Percentiles rank a stretch among this genome's conserved stretches.
Conservation (phyloP, 1,140 invertebrate genomes). For the Varroa destructor region DNA sequence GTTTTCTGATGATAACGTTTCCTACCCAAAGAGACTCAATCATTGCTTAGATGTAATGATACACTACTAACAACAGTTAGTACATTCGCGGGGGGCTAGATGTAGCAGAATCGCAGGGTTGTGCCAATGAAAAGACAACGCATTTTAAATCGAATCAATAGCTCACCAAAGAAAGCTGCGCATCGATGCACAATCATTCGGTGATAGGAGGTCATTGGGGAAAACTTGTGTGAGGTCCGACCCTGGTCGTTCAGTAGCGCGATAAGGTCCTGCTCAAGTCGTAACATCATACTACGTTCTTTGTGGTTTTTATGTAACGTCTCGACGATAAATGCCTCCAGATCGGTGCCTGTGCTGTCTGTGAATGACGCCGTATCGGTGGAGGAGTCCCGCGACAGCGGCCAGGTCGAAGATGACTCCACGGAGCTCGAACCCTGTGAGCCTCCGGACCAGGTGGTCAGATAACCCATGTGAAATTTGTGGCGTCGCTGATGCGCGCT, state of each 20-base stretch:
- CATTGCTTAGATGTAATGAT: too few species aligned
- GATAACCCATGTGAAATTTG: constrained; percentile 25
- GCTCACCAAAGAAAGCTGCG: constrained; percentile 66
- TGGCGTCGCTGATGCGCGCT: constrained; percentile 26
- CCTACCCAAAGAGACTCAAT: too few species aligned
- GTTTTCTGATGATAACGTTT: too few species aligned
- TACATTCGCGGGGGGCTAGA: too few species aligned
- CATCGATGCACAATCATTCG: constrained; percentile 85
- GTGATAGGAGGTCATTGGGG: constrained; percentile 81
- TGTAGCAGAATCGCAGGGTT: too few species aligned
- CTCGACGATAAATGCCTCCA: constrained; percentile 71
- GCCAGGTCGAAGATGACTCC: constrained; percentile 23
- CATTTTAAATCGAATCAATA: neutral
- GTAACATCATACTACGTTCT: constrained; percentile 65
- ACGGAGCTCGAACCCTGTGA: constrained; percentile 26
- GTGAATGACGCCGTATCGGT: constrained; percentile 27
- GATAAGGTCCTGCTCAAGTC: constrained; percentile 72
- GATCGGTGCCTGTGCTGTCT: constrained; percentile 54
- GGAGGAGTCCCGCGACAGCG: constrained; percentile 13
- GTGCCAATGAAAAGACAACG: too few species aligned
- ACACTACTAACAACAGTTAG: too few species aligned
- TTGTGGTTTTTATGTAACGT: constrained; percentile 78
- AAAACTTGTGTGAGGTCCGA: constrained; percentile 69
- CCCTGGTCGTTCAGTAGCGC: constrained; percentile 65
- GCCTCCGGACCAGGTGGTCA: constrained; percentile 21